phyloP scores from a whole-genome alignment of 2,797 vertebrate genomes.

The Falco concolor region DNA sequence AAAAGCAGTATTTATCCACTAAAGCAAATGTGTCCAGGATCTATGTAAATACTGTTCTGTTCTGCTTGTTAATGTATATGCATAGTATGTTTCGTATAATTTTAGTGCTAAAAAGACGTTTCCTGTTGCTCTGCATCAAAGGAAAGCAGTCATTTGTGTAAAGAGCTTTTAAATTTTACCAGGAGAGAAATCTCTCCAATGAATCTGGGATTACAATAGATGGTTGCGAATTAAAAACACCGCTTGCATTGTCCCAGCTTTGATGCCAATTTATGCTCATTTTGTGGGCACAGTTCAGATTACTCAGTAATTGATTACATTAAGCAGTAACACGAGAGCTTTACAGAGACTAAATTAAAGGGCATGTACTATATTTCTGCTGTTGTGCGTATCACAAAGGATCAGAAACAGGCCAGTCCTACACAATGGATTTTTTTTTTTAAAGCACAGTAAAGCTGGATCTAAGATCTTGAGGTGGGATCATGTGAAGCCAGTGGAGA shows the following conservation, averaged over 20 bases:
- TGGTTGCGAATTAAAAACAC: slow-evolving; percentile 4
- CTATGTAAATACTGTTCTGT: background rate
- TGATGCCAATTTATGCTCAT: slow-evolving; percentile 27
- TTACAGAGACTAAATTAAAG: slow-evolving; percentile 56
- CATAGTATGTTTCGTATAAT: background rate
- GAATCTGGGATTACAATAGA: background rate
- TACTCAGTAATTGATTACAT: slow-evolving; percentile 53
- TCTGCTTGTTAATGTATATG: background rate
- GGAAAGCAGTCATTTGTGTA: background rate
- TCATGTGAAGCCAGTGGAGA: background rate
- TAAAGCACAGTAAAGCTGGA: background rate
- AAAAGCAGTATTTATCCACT: background rate
- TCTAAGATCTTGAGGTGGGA: background rate
- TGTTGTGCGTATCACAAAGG: background rate
- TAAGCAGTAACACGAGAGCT: slow-evolving; percentile 46
- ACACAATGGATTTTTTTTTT: background rate
- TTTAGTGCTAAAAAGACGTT: background rate
- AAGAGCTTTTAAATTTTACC: slow-evolving; percentile 6
- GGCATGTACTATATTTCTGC: slow-evolving; percentile 27
- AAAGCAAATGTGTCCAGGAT: background rate
- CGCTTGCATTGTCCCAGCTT: slow-evolving; percentile 11
- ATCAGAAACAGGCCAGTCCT: background rate
- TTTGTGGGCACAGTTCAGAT: slow-evolving; percentile 56
- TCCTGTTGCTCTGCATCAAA: background rate
- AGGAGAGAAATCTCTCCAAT: background rate